Percentiles rank a stretch among this genome's conserved stretches.
These are phyloP conservation scores for Characodon lateralis DNA, from an alignment of 2,797 vertebrate genomes.

Conservation along the genomic window DNA sequence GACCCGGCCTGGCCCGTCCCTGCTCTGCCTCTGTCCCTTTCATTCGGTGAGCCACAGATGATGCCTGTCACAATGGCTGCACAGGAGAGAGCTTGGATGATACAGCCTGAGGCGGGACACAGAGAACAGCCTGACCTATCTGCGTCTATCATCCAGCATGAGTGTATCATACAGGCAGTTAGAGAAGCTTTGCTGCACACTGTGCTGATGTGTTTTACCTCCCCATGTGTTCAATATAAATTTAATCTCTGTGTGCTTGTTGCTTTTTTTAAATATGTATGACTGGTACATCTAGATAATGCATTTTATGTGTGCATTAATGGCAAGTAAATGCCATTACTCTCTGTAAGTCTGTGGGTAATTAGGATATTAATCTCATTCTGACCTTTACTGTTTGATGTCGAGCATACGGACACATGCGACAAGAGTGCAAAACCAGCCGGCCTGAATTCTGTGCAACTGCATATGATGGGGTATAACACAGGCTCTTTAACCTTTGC, in stretches of 20 bases:
- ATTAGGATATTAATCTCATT: conserved; percentile 8
- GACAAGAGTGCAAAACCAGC: conserved; percentile 4
- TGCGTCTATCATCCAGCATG: conserved; percentile 32
- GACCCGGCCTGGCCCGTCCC: conserved; percentile 35
- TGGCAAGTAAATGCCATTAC: background rate
- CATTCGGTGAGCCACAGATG: conserved; percentile 51
- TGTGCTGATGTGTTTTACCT: background rate
- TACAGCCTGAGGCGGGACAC: conserved; percentile 43
- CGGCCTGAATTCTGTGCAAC: background rate
- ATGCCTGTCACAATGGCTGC: conserved; percentile 59
- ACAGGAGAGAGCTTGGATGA: conserved; percentile 36
- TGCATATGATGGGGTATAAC: background rate
- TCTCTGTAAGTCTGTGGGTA: conserved; percentile 2
- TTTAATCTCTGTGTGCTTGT: background rate
- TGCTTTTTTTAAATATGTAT: background rate
- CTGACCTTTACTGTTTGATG: conserved; percentile 7
- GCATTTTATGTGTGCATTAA: background rate
- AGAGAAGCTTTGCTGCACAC: conserved; percentile 20
- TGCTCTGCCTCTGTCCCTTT: conserved; percentile 48
- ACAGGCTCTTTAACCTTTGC: background rate
- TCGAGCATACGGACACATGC: conserved; percentile 4
- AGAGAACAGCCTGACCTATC: conserved; percentile 57
- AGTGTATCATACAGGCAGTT: conserved; percentile 24
- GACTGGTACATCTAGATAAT: background rate
- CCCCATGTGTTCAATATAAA: background rate